Evolutionary conservation across 2,113 vertebrate species (phyloP), one percentile per base, ranked within the genome.

Genomic region (Chascanopsetta lugubris): DNA sequence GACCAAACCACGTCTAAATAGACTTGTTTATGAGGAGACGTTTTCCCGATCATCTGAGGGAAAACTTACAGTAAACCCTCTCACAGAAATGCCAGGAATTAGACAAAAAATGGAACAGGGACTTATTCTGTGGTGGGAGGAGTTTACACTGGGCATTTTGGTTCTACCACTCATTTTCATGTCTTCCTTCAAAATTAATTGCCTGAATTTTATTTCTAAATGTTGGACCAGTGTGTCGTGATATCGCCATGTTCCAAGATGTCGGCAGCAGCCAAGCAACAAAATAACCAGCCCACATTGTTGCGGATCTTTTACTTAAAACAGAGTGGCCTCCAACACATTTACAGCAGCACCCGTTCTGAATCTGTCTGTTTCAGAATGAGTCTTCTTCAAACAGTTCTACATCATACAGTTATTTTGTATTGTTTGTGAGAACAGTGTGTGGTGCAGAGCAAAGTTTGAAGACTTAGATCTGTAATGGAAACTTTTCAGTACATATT

Each of bases 1-100:
- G 36, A 38, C 26, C 25, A 21, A 21, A 20, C 50, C n/a, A 32
- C 15, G 32, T 6, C 51, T 36, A 13, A 32, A 29, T 30, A 53
- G 4, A 20, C 10, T 17, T 56, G 32, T 55, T 55, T 24, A 55
- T 36, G 53, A 20, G 38, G 38, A 42, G 38, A 42, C n/a, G 38
- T 42, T 42, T 42, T n/a, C 6, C 26, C 9, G 49, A 18, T 51
- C 27, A 20, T 20, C 8, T 18, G 10, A 51, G 17, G 27, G 42
- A 6, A 30, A 51, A 18, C 49, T 24, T 51, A 9, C 49, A 18
- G 49, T 51, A 51, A 30, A 51, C 42, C 18, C 38, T 3, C 34
- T 3, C 34, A 36, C 38, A 18, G 3, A 38, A 17, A 38, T 6
- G 34, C 34, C 34, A 38, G 34, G 34, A 38, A 38, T 15, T 38